Evolutionary conservation across 2,113 vertebrate genomes (phyloP).

Genomic region (Misgurnus mizolepis): DNA sequence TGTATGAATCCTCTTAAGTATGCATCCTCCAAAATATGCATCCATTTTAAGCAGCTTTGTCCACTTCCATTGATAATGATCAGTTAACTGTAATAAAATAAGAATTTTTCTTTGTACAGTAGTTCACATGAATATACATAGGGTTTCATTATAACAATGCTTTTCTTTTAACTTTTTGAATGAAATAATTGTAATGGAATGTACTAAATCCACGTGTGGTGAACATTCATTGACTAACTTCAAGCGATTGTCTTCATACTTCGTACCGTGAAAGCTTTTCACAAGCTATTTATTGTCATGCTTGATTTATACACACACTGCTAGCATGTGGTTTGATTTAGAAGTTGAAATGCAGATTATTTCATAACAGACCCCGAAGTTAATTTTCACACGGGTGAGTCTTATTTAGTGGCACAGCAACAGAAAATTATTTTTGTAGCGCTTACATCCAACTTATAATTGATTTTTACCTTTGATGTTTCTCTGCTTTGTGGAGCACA

Average conservation of each 20-base stretch:
- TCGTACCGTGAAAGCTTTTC: background rate
- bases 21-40: too few species aligned
- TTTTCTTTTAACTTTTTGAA: too few species aligned
- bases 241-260: background rate
- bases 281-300: background rate
- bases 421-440: background rate
- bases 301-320: background rate
- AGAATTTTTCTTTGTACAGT: too few species aligned
- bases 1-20: too few species aligned
- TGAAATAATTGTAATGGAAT: background rate
- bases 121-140: too few species aligned
- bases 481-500: background rate
- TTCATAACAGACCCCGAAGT: slow-evolving; percentile 6
- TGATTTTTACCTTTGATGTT: background rate
- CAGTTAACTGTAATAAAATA: too few species aligned
- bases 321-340: slow-evolving; percentile 12
- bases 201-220: too few species aligned
- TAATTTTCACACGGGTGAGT: background rate
- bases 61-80: too few species aligned
- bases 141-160: too few species aligned
- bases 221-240: background rate
- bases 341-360: background rate
- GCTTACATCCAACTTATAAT: slow-evolving; percentile 1
- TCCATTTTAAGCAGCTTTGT: too few species aligned
- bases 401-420: background rate